Conservation (phyloP, 2,113 vertebrate species). For the Nothobranchius furzeri region DNA sequence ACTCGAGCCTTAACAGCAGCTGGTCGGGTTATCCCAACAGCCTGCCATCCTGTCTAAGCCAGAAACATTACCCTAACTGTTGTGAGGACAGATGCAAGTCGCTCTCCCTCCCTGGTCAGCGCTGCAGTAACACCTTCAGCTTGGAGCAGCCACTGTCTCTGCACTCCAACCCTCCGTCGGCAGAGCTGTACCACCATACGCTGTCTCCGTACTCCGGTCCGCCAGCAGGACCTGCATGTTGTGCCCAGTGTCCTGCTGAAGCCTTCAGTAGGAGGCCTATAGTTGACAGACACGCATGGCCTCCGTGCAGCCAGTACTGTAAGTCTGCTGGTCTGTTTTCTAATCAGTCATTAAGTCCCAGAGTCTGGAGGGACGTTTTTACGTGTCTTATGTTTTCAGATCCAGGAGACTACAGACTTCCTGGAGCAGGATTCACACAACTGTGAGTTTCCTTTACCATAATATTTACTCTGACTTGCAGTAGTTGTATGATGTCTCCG, state of each 20-base stretch:
- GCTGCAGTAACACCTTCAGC: constrained; percentile 49
- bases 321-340: constrained; percentile 42
- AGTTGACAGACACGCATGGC: constrained; percentile 30
- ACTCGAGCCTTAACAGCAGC: constrained; percentile 59
- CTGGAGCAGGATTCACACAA: constrained; percentile 36
- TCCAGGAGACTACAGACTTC: constrained; percentile 51
- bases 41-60: constrained; percentile 53
- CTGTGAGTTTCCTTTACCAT: constrained; percentile 51
- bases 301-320: constrained; percentile 61
- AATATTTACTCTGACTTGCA: no score
- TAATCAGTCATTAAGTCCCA: not conserved
- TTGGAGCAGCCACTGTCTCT: constrained; percentile 79
- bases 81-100: constrained; percentile 46
- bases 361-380: not conserved
- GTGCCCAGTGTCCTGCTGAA: constrained; percentile 58
- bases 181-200: constrained; percentile 51
- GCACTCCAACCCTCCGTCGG: constrained; percentile 70
- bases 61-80: constrained; percentile 49
- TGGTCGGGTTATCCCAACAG: constrained; percentile 63
- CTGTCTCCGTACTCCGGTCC: constrained; percentile 59
- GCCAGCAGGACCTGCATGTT: constrained; percentile 62
- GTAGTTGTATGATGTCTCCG: no score
- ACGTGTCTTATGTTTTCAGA: constrained; percentile 27
- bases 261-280: constrained; percentile 35
- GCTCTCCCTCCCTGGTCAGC: constrained; percentile 43